Conservation (phyloP, 2,797 vertebrate genomes). For the Halcyon smyrnensis region DNA sequence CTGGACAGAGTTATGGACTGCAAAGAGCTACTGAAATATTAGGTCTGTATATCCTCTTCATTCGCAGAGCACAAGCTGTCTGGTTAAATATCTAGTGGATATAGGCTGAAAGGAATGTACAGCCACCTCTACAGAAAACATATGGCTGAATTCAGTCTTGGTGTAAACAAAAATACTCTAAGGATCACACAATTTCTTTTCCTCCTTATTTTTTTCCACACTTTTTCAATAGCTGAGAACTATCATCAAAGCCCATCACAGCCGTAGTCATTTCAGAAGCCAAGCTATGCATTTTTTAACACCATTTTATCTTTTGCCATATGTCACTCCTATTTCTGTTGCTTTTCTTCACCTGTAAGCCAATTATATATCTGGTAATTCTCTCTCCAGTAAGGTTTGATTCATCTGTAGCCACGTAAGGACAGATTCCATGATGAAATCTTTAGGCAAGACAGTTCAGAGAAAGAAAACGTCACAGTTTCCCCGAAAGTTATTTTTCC, state of each 20-base stretch:
- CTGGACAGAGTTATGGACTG: neutral
- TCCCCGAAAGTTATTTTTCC: neutral
- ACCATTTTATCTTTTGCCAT: conserved; percentile 43
- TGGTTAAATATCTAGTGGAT: neutral
- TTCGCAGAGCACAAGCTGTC: neutral
- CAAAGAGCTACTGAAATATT: neutral
- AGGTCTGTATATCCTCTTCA: neutral
- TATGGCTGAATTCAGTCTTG: conserved; percentile 51
- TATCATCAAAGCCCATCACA: conserved; percentile 39
- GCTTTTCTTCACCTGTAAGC: conserved; percentile 48
- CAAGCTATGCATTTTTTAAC: conserved; percentile 56
- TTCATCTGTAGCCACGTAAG: conserved; percentile 6
- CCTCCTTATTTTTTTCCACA: conserved; percentile 48
- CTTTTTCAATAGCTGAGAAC: conserved; percentile 46
- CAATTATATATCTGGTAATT: conserved; percentile 34
- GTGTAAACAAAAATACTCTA: conserved; percentile 65
- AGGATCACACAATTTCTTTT: conserved; percentile 35
- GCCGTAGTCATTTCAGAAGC: conserved; percentile 9
- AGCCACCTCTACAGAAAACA: conserved; percentile 55
- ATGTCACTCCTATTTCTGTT: conserved; percentile 61
- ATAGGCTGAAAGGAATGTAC: neutral
- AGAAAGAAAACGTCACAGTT: conserved; percentile 11
- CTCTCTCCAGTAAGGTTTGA: conserved; percentile 16
- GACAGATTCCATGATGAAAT: conserved; percentile 27
- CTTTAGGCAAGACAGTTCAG: neutral